These are phyloP conservation scores for Mandrillus leucophaeus DNA, from an alignment of 2,113 vertebrate genomes.

Conservation along the genomic window DNA sequence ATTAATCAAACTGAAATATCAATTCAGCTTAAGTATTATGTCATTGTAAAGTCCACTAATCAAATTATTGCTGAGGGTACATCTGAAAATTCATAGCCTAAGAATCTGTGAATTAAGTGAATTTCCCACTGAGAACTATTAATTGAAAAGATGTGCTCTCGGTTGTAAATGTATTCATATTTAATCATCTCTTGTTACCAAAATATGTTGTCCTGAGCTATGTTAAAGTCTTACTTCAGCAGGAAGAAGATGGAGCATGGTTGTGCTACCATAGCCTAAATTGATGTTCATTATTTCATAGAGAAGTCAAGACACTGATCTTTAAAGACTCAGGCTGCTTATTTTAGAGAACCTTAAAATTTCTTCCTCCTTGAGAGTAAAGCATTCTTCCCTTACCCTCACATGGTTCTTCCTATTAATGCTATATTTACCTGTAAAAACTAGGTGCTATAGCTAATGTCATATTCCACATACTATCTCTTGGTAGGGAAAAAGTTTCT, in stretches of 20 bases:
- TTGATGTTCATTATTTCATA: conserved; percentile 5
- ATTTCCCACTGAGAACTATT: conserved; percentile 6
- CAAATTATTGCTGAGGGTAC: conserved; percentile 31
- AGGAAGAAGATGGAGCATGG: background rate
- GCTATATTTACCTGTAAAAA: background rate
- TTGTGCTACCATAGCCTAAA: background rate
- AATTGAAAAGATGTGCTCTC: background rate
- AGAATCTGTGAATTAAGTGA: background rate
- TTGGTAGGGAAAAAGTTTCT: background rate
- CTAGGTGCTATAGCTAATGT: background rate
- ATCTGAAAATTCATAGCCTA: conserved; percentile 1
- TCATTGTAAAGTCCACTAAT: conserved; percentile 14
- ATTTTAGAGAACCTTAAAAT: conserved; percentile 19
- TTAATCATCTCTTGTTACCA: background rate
- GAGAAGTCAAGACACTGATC: background rate
- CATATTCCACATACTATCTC: background rate
- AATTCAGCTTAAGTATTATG: conserved; percentile 10
- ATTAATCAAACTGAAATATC: background rate
- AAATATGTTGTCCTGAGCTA: background rate
- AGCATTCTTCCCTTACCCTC: background rate
- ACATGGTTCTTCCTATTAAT: background rate
- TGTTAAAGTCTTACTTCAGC: background rate
- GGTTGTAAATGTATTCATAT: background rate
- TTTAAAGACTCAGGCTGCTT: background rate
- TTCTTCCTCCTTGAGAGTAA: background rate